Evolutionary conservation across 2,797 vertebrate species (phyloP), one percentile per base, ranked within the genome.

Genomic region (Ciconia nigra): DNA sequence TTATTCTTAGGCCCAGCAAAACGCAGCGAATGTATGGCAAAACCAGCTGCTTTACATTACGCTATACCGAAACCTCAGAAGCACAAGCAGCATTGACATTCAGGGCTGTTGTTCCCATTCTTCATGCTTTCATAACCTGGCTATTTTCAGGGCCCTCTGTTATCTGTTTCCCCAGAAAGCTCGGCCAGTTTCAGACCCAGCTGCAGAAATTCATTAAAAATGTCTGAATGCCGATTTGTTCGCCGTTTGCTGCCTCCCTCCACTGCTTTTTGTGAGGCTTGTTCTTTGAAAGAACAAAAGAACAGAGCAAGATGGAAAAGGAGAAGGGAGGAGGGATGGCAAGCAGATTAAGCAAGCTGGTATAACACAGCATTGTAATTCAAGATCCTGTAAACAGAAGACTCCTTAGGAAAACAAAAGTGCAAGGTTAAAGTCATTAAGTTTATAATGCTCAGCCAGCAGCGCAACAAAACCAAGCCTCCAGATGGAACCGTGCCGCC

Each of bases 131-230:
- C 83, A 85, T 49, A 96, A 96, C 91, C 95, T 95, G 94, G 58
- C 80, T 94, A 66, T 91, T 96, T 95, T 63, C 83, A 61, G 52
- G 89, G 74, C 92, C 58, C 89, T 90, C 85, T 78, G 69, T 80
- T 92, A 90, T 94, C 93, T 93, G 59, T 69, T 90, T 71, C 85
- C 65, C 42, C 59, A 81, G 63, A 77, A 90, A 96, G 94, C 83
- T 78, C 87, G 74, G 74, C 77, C 90, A 79, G 80, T 72, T 89
- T 86, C 83, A 90, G 58, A 69, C 72, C 79, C 94, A 91, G 93
- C 86, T 94, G 95, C 94, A 95, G 85, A 97, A 92, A 97, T 93
- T 74, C 74, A 96, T 97, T 94, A 58, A 9, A 95, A 59, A 94
- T 37, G 87, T 31, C 62, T 94, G 93, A 95, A 92, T 83, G 78